These are phyloP conservation scores for Theretra japonica DNA, from an alignment of 2,888 invertebrate genomes.

Conservation along the genomic window DNA sequence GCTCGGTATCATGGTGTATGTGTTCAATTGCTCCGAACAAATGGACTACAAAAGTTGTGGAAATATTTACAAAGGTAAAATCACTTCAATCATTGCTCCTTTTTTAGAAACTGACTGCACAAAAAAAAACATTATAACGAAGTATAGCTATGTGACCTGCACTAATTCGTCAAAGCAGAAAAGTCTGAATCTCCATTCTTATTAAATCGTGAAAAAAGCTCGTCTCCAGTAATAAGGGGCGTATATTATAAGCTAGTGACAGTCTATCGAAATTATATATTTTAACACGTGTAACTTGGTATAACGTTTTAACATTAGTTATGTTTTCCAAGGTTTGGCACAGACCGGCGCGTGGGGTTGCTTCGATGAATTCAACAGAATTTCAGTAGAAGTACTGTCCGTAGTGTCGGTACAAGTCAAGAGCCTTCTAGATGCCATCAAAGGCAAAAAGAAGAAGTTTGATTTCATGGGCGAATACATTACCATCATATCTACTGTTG, in stretches of 20 bases:
- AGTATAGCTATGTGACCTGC: too few relatives aligned
- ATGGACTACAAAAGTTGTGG: conserved; percentile 98
- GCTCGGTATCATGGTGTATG: conserved; percentile 97
- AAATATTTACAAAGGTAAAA: conserved; percentile 94
- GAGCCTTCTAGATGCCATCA: conserved; percentile 93
- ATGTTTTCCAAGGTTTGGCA: conserved; percentile 85
- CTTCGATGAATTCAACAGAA: conserved; percentile 98
- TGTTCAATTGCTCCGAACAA: conserved; percentile 98
- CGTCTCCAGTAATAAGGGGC: too few relatives aligned
- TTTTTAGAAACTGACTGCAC: too few relatives aligned
- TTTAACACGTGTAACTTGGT: not conserved
- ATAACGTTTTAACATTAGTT: not conserved
- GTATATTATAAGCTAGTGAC: too few relatives aligned
- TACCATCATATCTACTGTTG: conserved; percentile 89
- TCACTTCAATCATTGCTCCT: not conserved
- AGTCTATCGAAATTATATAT: too few relatives aligned
- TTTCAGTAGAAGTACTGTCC: conserved; percentile 96
- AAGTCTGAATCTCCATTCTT: too few relatives aligned
- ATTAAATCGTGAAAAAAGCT: too few relatives aligned
- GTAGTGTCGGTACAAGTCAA: conserved; percentile 98
- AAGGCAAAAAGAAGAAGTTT: conserved; percentile 90
- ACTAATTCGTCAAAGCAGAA: too few relatives aligned
- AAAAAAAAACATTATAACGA: too few relatives aligned
- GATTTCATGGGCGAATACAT: conserved; percentile 94
- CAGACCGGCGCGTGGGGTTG: conserved; percentile 99